Conservation (phyloP, 2,797 vertebrate species). For the Setipinna tenuifilis region DNA sequence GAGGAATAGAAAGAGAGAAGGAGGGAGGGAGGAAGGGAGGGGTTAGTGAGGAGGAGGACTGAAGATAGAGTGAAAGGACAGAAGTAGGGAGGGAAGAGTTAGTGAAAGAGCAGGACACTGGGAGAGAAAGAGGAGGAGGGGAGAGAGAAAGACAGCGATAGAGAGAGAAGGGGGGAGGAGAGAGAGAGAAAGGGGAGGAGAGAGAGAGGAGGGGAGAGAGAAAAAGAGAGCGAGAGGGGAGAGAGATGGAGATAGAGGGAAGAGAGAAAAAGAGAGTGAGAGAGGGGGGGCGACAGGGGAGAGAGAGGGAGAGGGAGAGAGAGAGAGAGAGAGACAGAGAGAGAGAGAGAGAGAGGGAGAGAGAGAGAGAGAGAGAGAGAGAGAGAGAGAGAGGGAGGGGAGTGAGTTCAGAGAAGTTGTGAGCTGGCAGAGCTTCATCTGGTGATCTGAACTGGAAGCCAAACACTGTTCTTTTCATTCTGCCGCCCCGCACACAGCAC, state of each 20-base stretch:
- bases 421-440: background rate
- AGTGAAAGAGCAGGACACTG: too few species aligned
- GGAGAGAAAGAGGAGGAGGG: too few species aligned
- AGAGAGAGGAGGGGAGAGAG: slow-evolving; percentile 35
- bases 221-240: background rate
- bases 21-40: too few species aligned
- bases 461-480: background rate
- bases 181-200: slow-evolving; percentile 48
- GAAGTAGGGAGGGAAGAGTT: too few species aligned
- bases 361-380: slow-evolving; percentile 24
- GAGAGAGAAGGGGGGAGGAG: slow-evolving; percentile 35
- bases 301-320: slow-evolving; percentile 34
- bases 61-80: too few species aligned
- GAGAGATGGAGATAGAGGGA: background rate
- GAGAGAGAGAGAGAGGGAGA: slow-evolving; percentile 47
- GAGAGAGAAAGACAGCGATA: too few species aligned
- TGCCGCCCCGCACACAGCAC: background rate
- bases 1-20: too few species aligned
- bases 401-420: background rate
- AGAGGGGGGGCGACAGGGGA: background rate
- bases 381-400: background rate
- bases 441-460: background rate
- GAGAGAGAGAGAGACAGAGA: slow-evolving; percentile 48
- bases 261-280: background rate
- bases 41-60: too few species aligned